A percentile compares a stretch with the other conserved stretches of the same genome.
These are phyloP conservation scores for Iselma pallidipennis DNA, from an alignment of 2,888 invertebrate species.

Conservation along the genomic window DNA sequence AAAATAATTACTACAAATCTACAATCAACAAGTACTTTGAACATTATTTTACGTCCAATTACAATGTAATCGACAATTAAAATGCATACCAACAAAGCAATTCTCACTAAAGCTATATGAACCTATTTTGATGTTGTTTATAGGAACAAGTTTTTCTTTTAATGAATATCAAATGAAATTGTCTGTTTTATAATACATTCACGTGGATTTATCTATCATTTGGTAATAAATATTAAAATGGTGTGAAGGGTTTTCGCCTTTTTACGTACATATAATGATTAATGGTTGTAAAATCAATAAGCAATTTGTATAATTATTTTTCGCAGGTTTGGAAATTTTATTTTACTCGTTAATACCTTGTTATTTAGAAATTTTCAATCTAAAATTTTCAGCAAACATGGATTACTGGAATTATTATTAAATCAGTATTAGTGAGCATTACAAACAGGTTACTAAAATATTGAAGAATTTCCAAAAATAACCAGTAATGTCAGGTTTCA, in stretches of 20 bases:
- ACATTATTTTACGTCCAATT: not conserved
- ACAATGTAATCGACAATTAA: not conserved
- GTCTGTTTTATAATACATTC: not conserved
- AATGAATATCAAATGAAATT: not conserved
- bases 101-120: not conserved
- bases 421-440: too few relatives aligned
- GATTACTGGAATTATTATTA: too few relatives aligned
- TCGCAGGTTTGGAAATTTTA: conserved; percentile 5
- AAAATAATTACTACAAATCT: not conserved
- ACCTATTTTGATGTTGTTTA: too few relatives aligned
- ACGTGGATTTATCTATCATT: not conserved
- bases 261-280: conserved; percentile 1
- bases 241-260: conserved; percentile 8
- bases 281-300: conserved; percentile 18
- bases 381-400: too few relatives aligned
- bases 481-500: too few relatives aligned
- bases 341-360: not conserved
- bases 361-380: not conserved
- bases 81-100: not conserved
- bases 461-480: too few relatives aligned
- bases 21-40: not conserved
- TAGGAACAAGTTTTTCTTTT: not conserved
- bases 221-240: not conserved
- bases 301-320: conserved; percentile 20
- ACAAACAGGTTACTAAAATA: too few relatives aligned